Percentiles rank a stretch among this genome's conserved stretches.
Conservation (phyloP, 53 echinoderm and acorn worm genomes). For the Hippasteria phrygiana region DNA sequence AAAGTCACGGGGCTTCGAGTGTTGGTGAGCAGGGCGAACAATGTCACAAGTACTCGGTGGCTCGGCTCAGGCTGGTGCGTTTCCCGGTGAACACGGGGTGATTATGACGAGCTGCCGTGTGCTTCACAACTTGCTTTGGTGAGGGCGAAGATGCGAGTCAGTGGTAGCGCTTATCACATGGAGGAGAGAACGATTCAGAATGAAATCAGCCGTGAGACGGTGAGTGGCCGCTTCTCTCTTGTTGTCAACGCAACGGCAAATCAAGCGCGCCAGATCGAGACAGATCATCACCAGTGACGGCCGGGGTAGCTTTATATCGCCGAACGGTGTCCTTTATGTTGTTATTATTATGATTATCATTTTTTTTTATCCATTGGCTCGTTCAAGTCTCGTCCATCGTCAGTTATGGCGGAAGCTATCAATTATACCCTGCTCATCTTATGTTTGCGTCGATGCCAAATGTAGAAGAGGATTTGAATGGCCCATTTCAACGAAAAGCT, state of each 20-base stretch:
- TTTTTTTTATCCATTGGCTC: neutral
- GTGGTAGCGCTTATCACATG: slow-evolving; percentile 24
- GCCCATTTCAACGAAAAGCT: neutral
- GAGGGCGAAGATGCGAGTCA: neutral
- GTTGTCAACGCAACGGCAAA: slow-evolving; percentile 58
- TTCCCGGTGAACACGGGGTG: neutral
- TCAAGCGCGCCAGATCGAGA: neutral
- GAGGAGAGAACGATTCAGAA: slow-evolving; percentile 39
- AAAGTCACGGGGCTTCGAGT: neutral
- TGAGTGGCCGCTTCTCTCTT: slow-evolving; percentile 47
- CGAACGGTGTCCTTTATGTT: neutral
- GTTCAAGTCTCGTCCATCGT: neutral
- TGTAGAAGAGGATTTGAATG: neutral
- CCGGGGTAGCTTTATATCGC: neutral
- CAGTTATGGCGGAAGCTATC: slow-evolving; percentile 35
- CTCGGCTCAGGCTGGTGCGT: neutral
- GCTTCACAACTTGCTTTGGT: neutral
- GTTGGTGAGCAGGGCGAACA: neutral
- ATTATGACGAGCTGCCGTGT: neutral
- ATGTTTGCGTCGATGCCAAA: neutral
- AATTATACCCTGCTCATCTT: slow-evolving; percentile 17
- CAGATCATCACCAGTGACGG: neutral
- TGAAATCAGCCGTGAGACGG: slow-evolving; percentile 60
- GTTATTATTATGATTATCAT: neutral
- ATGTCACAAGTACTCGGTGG: neutral